These are phyloP conservation scores for Hirtodrosophila histrioides DNA, from an alignment of 2,888 invertebrate species.

Conservation along the genomic window DNA sequence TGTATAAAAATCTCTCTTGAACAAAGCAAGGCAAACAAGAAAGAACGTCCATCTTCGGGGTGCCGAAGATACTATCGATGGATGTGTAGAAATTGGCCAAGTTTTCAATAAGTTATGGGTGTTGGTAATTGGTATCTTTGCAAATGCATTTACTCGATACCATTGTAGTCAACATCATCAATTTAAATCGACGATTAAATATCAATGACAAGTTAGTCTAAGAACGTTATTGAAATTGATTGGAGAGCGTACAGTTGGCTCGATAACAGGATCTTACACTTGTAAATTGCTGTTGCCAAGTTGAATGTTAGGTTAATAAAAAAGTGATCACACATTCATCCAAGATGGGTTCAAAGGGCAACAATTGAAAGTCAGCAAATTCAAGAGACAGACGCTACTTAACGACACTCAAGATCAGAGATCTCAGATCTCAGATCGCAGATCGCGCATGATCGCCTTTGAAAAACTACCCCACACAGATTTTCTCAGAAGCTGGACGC, in stretches of 20 bases:
- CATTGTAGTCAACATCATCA: too few relatives aligned
- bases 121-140: too few relatives aligned
- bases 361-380: conserved; percentile 6
- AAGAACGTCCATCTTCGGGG: too few relatives aligned
- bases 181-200: background rate
- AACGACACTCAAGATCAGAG: conserved; percentile 30
- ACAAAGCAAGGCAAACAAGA: too few relatives aligned
- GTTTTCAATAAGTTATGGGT: too few relatives aligned
- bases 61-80: too few relatives aligned
- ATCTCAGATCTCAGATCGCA: background rate
- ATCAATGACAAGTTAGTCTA: background rate
- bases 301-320: conserved; percentile 6
- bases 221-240: conserved; percentile 16
- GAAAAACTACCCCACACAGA: conserved; percentile 57
- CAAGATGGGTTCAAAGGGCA: conserved; percentile 21
- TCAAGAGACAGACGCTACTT: conserved; percentile 1
- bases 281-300: background rate
- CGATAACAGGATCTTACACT: background rate
- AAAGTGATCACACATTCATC: conserved; percentile 15
- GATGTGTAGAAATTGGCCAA: too few relatives aligned
- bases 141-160: too few relatives aligned
- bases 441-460: conserved; percentile 28
- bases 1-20: too few relatives aligned
- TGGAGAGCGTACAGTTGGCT: conserved; percentile 6
- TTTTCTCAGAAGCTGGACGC: conserved; percentile 47